Percentiles rank a stretch among this genome's conserved stretches.
These are phyloP conservation scores for Brachypalpus laphriformis DNA, from an alignment of 2,888 invertebrate genomes.

Conservation along the genomic window DNA sequence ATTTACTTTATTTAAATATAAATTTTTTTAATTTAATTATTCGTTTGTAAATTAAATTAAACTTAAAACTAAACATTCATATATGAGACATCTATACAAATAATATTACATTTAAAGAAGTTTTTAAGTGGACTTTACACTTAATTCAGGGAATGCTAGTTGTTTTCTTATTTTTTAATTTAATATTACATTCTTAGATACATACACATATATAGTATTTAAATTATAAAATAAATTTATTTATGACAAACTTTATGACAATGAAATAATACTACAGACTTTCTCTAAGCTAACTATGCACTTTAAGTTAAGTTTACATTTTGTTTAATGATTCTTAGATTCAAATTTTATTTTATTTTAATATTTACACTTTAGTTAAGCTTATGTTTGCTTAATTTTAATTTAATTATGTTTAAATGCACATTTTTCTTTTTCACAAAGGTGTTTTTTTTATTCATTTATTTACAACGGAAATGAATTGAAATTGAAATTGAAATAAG, in stretches of 20 bases:
- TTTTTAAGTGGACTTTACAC: conserved; percentile 25
- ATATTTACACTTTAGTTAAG: conserved; percentile 3
- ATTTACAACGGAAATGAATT: not conserved
- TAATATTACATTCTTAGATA: conserved; percentile 16
- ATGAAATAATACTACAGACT: conserved; percentile 45
- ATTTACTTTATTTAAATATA: conserved; percentile 43
- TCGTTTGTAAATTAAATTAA: conserved; percentile 45
- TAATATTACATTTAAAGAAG: not conserved
- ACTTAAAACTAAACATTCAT: conserved; percentile 17
- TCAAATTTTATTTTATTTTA: not conserved
- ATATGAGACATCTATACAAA: conserved; percentile 22
- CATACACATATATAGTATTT: not conserved
- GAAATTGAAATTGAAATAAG: not conserved
- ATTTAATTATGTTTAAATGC: not conserved
- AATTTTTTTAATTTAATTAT: conserved; percentile 34
- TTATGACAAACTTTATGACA: conserved; percentile 14
- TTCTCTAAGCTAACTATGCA: conserved; percentile 16
- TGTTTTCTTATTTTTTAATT: not conserved
- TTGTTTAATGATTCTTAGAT: not conserved
- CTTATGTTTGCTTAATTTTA: not conserved
- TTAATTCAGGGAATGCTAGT: conserved; percentile 41
- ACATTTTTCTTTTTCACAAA: not conserved
- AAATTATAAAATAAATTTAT: conserved; percentile 8
- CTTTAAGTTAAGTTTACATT: not conserved
- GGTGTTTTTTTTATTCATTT: not conserved